Evolutionary conservation across 2,888 invertebrate genomes (phyloP).

Genomic region (Trissolcus brochymenae): DNA sequence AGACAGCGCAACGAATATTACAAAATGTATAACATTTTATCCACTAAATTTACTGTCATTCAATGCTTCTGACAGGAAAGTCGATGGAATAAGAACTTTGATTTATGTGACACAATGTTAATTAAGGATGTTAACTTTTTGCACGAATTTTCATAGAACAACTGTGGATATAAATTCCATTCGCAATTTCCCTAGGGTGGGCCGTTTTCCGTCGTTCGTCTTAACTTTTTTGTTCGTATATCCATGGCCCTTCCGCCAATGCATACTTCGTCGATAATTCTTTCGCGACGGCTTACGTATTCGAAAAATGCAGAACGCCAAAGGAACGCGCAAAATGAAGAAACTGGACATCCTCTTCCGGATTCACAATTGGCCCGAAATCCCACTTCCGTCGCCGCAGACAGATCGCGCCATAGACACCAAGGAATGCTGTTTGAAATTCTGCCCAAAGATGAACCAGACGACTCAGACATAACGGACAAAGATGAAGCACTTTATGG

Average conservation of each 20-base stretch:
- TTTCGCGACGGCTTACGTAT: conserved; percentile 55
- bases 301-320: conserved; percentile 35
- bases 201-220: conserved; percentile 7
- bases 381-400: conserved; percentile 44
- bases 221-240: conserved; percentile 19
- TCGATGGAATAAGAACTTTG: conserved; percentile 6
- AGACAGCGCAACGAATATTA: too few relatives aligned
- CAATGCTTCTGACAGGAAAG: too few relatives aligned
- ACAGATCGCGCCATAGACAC: conserved; percentile 46
- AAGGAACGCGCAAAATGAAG: conserved; percentile 55
- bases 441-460: conserved; percentile 32
- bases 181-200: conserved; percentile 39
- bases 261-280: conserved; percentile 43
- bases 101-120: conserved; percentile 17
- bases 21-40: too few relatives aligned
- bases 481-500: conserved; percentile 34
- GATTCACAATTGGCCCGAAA: conserved; percentile 54
- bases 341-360: conserved; percentile 53
- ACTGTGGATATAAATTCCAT: conserved; percentile 34
- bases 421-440: conserved; percentile 49
- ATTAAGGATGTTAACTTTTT: conserved; percentile 11
- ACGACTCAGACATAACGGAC: neutral
- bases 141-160: conserved; percentile 22
- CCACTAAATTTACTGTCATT: too few relatives aligned
- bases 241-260: conserved; percentile 21